Percentiles rank a stretch among this genome's conserved stretches.
Conservation (phyloP, 2,797 vertebrate species). For the Typhlichthys eigenmanni region DNA sequence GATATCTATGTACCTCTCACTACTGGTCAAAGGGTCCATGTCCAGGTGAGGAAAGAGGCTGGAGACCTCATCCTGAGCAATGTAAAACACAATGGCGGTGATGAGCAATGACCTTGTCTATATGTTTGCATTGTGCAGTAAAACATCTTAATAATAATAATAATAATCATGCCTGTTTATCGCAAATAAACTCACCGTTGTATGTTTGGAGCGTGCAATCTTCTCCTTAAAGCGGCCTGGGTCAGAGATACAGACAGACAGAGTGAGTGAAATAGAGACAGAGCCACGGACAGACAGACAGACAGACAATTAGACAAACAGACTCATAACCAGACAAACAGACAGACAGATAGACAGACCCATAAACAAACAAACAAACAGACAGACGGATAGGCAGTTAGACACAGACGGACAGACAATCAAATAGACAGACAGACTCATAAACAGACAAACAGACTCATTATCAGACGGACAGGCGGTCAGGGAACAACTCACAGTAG, state of each 20-base stretch:
- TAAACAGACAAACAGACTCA: too few relatives aligned
- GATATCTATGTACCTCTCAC: slow-evolving; percentile 81
- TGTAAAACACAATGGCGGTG: not conserved
- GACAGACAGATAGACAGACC: slow-evolving; percentile 10
- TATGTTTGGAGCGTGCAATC: slow-evolving; percentile 72
- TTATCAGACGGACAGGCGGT: not conserved
- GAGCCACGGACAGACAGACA: slow-evolving; percentile 6
- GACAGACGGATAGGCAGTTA: too few relatives aligned
- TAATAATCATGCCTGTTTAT: not conserved
- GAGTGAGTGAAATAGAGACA: too few relatives aligned
- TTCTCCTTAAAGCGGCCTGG: slow-evolving; percentile 90
- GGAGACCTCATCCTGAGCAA: slow-evolving; percentile 79
- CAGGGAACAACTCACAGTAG: slow-evolving; percentile 67
- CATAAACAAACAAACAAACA: too few relatives aligned
- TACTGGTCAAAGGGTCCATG: slow-evolving; percentile 94
- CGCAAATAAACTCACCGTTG: slow-evolving; percentile 45
- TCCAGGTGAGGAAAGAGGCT: slow-evolving; percentile 87
- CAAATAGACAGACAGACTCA: too few relatives aligned
- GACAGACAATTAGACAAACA: not conserved
- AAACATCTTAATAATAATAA: slow-evolving; percentile 4
- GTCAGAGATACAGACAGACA: slow-evolving; percentile 19
- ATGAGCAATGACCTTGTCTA: not conserved
- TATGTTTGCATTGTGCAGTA: not conserved
- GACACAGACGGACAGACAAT: not conserved
- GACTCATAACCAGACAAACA: not conserved